Evolutionary conservation across 1,140 invertebrate genomes (phyloP), one percentile per base, ranked within the genome.

Genomic region (Drosophila albomicans): DNA sequence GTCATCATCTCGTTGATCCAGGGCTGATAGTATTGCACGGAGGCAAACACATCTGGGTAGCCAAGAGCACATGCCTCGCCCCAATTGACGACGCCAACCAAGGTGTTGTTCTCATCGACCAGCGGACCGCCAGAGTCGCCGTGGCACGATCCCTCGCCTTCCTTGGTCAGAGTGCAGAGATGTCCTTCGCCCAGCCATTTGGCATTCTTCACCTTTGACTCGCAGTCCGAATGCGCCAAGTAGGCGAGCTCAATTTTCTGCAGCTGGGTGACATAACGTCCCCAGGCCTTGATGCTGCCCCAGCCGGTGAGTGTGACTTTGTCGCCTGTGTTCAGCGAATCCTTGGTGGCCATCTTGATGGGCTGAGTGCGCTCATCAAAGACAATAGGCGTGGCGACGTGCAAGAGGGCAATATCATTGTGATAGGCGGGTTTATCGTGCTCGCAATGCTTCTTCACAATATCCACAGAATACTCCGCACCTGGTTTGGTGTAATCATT

Each of bases 161-260:
- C 65, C 74, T 93, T 94, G 1, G 94, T 95, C 7, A 94, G 91
- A 0, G 95, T 95, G 69, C 95, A 95, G 49, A 95, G 93, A 69
- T 95, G 94, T 5, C 89, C 91, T 0, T 69, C 69, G 13, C 84
- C 68, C 52, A 92, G 8, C 78, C 88, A 90, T 20, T 7, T 72
- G 25, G 59, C 11, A 11, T 90, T 92, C 1, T 56, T 52, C 5
- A 92, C 78, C 6, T 54, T 56, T 3, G 38, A 11, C 45, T 48
- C 57, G 41, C 93, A 93, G 11, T 28, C 77, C 1, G 45, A 30
- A 41, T 76, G 79, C 1, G 54, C 59, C 25, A 93, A 54, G 20
- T 67, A 84, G 4, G 59, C 63, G 32, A 93, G 69, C 0, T 87
- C 73, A 35, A 92, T 84, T 52, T 71, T 81, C 59, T 93, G 92